Evolutionary conservation across 2,888 invertebrate genomes (phyloP), one percentile per base, ranked within the genome.

Genomic region (Clivina fossor): DNA sequence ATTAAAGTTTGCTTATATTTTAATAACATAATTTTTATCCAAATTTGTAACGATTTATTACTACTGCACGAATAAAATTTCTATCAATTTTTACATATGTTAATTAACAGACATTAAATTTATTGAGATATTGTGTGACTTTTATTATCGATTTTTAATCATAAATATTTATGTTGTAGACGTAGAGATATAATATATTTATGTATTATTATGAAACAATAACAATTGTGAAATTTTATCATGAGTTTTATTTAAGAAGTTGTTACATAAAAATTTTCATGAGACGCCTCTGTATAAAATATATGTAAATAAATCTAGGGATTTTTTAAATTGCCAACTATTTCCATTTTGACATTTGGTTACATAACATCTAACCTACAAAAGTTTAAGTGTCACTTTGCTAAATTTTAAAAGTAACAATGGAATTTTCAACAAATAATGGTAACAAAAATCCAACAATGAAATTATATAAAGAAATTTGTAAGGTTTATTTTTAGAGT

Each of bases 321-420:
- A 11, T 26, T 26, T 18, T 43, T 26, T 15, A 43, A 7, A 13
- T 13, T 2, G 26, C 22, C 22, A 43, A 13, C 20, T 13, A 11
- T 28, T 24, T 32, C 22, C 22, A 18, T 1, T 16, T 46, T 32
- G 13, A 44, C 30, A 32, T n/a, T 7, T 32, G 11, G 16, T 50
- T 53, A 43, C 44, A 53, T 53, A 53, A 51, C 32, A 9, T 24
- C 18, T 24, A 18, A 49, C 4, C 40, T 40, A 19, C 40, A n/a
- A n/a, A n/a, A n/a, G n/a, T n/a, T n/a, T 4, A 35, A 44, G 53
- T 51, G 51, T 44, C 53, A 53, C 9, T 40, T 40, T 40, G 11
- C 16, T n/a, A 43, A 43, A 43, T 43, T 41, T 43, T 41, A 24
- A 28, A n/a, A 22, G 24, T 5, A 47, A 47, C 28, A 55, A 55